Evolutionary conservation across 64 coral and sea anemone genomes (phyloP).

Genomic region (Stichodactyla mertensii): DNA sequence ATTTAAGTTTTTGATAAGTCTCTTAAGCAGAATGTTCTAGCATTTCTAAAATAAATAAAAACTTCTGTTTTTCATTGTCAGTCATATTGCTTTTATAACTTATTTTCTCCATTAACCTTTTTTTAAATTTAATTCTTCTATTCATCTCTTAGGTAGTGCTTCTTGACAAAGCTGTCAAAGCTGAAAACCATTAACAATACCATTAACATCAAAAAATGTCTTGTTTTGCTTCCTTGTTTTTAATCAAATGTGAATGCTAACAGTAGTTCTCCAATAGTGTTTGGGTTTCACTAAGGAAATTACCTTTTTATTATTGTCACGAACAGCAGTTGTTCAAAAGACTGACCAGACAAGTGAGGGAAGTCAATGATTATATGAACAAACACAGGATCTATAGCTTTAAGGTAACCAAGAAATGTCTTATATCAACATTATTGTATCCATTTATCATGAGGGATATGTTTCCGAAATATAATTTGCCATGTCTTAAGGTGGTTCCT

Average conservation of each 20-base stretch:
- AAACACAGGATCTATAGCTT: slow-evolving; percentile 54
- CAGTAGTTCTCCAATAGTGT: not conserved
- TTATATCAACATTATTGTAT: not conserved
- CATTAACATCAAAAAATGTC: not conserved
- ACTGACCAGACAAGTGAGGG: slow-evolving; percentile 76
- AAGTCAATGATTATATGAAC: slow-evolving; percentile 88
- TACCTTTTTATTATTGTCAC: not conserved
- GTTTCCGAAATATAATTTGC: no score
- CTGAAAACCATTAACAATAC: not conserved
- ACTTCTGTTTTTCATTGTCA: no score
- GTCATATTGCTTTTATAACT: not conserved
- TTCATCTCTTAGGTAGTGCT: not conserved
- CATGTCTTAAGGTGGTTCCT: no score
- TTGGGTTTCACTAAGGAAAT: not conserved
- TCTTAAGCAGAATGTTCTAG: no score
- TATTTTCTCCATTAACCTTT: not conserved
- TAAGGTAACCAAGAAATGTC: slow-evolving; percentile 43
- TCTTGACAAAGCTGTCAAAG: not conserved
- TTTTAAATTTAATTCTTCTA: not conserved
- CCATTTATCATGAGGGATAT: no score
- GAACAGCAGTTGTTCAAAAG: slow-evolving; percentile 83
- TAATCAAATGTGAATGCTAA: not conserved
- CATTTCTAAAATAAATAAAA: no score
- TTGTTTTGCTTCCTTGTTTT: not conserved
- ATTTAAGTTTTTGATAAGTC: no score